A percentile compares a stretch with the other conserved stretches of the same genome.
Evolutionary conservation across 2,113 vertebrate species (phyloP).

Genomic region (Delphinus delphis): DNA sequence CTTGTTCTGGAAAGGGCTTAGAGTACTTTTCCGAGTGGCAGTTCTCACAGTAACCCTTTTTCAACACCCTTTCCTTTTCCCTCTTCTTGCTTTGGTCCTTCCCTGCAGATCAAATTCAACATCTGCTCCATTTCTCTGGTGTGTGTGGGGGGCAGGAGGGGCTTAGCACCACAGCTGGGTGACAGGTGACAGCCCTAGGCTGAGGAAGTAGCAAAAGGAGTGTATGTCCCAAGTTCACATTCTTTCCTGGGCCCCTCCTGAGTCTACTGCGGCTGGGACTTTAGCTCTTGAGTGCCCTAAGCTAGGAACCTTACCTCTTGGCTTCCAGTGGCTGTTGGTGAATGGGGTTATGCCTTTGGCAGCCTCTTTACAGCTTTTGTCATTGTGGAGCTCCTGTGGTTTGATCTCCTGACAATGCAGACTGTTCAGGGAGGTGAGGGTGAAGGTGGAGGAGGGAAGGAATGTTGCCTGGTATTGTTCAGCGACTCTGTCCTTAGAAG

Average conservation of each 20-base stretch:
- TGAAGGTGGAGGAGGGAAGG: not conserved
- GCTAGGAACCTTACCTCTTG: conserved; percentile 36
- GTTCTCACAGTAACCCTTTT: conserved; percentile 50
- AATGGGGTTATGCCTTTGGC: conserved; percentile 48
- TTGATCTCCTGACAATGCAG: conserved; percentile 17
- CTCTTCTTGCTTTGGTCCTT: conserved; percentile 48
- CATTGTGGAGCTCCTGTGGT: conserved; percentile 24
- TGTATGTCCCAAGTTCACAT: conserved; percentile 35
- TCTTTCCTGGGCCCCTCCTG: not conserved
- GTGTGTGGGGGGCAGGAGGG: not conserved
- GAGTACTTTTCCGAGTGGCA: conserved; percentile 28
- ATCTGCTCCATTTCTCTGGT: conserved; percentile 48
- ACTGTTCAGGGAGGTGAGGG: not conserved
- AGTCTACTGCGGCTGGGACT: not conserved
- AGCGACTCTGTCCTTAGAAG: conserved; percentile 39
- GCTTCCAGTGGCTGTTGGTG: conserved; percentile 30
- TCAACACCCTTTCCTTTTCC: not conserved
- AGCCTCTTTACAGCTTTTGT: conserved; percentile 46
- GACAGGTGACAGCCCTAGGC: conserved; percentile 63
- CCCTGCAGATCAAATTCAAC: conserved; percentile 22
- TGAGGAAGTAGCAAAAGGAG: conserved; percentile 56
- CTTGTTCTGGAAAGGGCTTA: conserved; percentile 38
- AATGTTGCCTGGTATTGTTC: not conserved
- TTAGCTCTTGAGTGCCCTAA: not conserved
- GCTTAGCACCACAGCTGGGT: conserved; percentile 52